These are phyloP conservation scores for Epirrhoe alternata DNA, from an alignment of 2,888 invertebrate genomes.

Conservation along the genomic window DNA sequence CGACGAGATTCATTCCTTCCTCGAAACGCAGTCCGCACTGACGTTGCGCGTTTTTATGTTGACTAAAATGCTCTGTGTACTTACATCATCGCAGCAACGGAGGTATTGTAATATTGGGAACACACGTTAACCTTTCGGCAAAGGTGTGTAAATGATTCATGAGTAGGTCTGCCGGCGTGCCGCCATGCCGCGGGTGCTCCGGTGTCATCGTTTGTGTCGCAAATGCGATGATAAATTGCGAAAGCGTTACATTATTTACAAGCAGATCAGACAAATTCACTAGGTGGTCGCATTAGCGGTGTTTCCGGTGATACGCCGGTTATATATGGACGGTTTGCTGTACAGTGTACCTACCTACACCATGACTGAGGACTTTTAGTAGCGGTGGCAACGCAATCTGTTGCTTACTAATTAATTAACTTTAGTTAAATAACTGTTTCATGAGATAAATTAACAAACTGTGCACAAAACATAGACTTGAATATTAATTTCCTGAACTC, in stretches of 20 bases:
- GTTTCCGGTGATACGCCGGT: neutral
- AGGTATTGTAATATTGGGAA: neutral
- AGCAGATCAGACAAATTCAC: slow-evolving; percentile 2
- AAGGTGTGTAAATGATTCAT: slow-evolving; percentile 47
- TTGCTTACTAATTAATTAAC: neutral
- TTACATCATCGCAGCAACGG: neutral
- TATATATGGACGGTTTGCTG: neutral
- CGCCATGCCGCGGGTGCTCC: neutral
- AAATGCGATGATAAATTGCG: slow-evolving; percentile 15
- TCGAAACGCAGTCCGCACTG: slow-evolving; percentile 1
- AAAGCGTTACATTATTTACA: slow-evolving; percentile 16
- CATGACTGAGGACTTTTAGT: neutral
- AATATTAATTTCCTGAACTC: too few relatives aligned
- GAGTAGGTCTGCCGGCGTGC: slow-evolving; percentile 13
- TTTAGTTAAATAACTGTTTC: neutral
- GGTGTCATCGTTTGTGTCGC: slow-evolving; percentile 16
- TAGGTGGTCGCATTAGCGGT: neutral
- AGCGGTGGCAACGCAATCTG: neutral
- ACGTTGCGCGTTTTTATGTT: slow-evolving; percentile 5
- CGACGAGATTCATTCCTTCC: slow-evolving; percentile 41
- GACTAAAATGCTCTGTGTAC: neutral
- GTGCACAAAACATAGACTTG: too few relatives aligned
- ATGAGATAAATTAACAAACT: neutral
- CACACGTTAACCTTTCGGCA: neutral
- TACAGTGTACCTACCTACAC: too few relatives aligned